Conservation (phyloP, 2,797 vertebrate species). For the Crenichthys baileyi region DNA sequence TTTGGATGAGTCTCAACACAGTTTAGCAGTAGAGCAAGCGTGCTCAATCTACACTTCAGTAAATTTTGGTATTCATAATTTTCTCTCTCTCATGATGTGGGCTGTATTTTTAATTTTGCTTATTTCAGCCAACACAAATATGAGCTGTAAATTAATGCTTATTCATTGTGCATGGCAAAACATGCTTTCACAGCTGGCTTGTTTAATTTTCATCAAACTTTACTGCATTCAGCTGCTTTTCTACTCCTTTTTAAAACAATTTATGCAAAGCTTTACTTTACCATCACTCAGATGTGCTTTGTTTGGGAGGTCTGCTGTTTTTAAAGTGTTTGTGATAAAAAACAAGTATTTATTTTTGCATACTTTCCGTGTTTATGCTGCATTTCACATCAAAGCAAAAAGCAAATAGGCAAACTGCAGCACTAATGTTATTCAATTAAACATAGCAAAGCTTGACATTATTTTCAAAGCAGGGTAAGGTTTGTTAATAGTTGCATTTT, state of each 20-base stretch:
- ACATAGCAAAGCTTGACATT: constrained; percentile 39
- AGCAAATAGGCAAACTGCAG: constrained; percentile 20
- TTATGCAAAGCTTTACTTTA: constrained; percentile 18
- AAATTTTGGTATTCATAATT: constrained; percentile 41
- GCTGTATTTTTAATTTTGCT: constrained; percentile 55
- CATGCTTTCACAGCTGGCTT: constrained; percentile 61
- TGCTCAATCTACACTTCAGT: constrained; percentile 37
- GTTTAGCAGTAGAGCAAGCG: constrained; percentile 18
- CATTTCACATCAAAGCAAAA: constrained; percentile 39
- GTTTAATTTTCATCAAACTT: constrained; percentile 49
- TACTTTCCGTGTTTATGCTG: constrained; percentile 6
- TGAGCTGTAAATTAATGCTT: constrained; percentile 52
- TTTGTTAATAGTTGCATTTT: constrained; percentile 37
- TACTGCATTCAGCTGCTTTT: constrained; percentile 23
- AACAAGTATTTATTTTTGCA: constrained; percentile 10
- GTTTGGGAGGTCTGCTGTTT: constrained; percentile 25
- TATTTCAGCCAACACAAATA: constrained; percentile 53
- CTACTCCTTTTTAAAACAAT: constrained; percentile 31
- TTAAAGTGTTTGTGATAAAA: not conserved
- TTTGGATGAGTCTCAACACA: constrained; percentile 35
- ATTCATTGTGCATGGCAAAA: constrained; percentile 64
- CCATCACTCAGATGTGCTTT: constrained; percentile 5
- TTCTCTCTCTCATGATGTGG: constrained; percentile 44
- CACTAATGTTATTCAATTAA: constrained; percentile 36
- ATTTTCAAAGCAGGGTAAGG: constrained; percentile 9